These are phyloP conservation scores for Chauna torquata DNA, from an alignment of 2,113 vertebrate species.

Conservation along the genomic window DNA sequence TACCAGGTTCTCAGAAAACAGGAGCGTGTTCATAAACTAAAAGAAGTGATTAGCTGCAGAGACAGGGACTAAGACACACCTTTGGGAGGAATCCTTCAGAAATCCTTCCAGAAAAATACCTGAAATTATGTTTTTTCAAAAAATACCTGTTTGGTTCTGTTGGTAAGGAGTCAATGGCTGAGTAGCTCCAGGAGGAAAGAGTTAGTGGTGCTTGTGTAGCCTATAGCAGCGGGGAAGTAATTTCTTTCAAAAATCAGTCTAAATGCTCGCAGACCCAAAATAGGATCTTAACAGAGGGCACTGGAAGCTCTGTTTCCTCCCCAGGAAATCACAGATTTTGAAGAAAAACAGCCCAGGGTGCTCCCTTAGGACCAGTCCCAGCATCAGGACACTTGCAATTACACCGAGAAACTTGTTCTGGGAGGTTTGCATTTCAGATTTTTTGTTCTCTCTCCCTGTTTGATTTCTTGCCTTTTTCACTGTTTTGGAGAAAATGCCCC, in stretches of 20 bases:
- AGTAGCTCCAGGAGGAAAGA: neutral
- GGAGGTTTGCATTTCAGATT: neutral
- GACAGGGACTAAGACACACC: neutral
- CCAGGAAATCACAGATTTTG: neutral
- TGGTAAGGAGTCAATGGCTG: neutral
- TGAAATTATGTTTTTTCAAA: neutral
- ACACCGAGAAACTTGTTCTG: rapidly evolving
- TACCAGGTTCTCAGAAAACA: neutral
- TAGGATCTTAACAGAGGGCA: neutral
- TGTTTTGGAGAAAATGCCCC: neutral
- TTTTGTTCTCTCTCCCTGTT: neutral
- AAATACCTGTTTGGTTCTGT: rapidly evolving
- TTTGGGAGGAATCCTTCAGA: neutral
- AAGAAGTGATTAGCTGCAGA: neutral
- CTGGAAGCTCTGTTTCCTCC: neutral
- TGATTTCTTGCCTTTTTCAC: neutral
- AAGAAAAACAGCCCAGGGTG: neutral
- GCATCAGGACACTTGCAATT: neutral
- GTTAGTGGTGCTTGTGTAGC: neutral
- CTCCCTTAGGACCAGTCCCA: neutral
- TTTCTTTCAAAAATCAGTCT: neutral
- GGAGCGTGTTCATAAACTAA: neutral
- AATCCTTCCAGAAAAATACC: neutral
- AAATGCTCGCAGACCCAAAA: neutral
- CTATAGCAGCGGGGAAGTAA: neutral